Base-by-base conservation (phyloP, 1,140 invertebrate species). In the Heliothis subflexa region DNA sequence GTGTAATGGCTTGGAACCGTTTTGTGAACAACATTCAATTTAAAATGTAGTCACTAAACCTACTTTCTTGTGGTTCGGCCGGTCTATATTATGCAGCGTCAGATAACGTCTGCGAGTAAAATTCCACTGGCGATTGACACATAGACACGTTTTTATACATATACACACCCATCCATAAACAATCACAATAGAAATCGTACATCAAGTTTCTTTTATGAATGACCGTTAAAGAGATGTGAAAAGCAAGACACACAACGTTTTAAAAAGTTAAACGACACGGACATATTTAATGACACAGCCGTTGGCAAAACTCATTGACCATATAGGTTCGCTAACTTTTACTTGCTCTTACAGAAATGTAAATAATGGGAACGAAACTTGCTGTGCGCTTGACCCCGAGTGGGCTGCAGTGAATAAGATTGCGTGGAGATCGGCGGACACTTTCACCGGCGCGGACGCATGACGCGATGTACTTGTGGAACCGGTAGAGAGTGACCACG, bases 331-430 rank as follows among this genome's bases (percentile, higher is more conserved):
- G 52, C 50, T 18, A 75, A 87, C 89, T 91, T 89, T 90, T 90
- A 90, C 89, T 89, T 88, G 85, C 85, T 88, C 55, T 85, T 81
- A 85, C 89, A 86, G 82, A 90, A 91, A 91, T 82, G 88, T 90
- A 89, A 91, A 88, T 86, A 82, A 83, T 83, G 72, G 79, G 81
- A 89, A 88, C 81, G 80, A 84, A 87, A 93, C 91, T 84, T 86
- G 90, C 89, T 91, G 25, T 84, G 79, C 78, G 83, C 78, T 87
- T 92, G 88, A 92, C 91, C 91, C 87, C 90, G 33, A 83, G 57
- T 61, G 13, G 28, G 50, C 50, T 62, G 47, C 57, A 61, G 59
- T 75, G 81, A 82, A 87, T 81, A 74, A 84, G 77, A 83, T 84
- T 84, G 81, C 84, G 70, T 72, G 28, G 81, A 70, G 62, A 78